Percentiles rank a stretch among this genome's conserved stretches.
Conservation (phyloP, 2,797 vertebrate species). For the Aselliscus stoliczkanus region DNA sequence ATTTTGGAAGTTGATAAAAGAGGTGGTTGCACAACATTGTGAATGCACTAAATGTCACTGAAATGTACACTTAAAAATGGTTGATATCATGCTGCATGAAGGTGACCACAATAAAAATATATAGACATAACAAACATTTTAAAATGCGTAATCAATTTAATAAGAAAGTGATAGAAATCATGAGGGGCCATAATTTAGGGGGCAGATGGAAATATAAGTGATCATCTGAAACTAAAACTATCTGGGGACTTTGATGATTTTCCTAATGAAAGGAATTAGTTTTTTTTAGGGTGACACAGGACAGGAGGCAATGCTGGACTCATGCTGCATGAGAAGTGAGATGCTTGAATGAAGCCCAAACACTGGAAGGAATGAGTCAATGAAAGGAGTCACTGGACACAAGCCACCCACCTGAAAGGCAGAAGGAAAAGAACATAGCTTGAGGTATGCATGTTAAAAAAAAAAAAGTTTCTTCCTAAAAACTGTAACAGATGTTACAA, state of each 20-base stretch:
- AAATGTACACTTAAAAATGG: neutral
- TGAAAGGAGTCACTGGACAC: neutral
- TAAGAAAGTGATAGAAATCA: neutral
- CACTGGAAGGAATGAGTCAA: neutral
- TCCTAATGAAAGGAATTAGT: neutral
- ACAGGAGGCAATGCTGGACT: neutral
- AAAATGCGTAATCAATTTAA: slow-evolving; percentile 1
- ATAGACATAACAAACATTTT: neutral
- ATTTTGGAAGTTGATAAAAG: neutral
- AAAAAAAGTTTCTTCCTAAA: neutral
- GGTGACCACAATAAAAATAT: neutral
- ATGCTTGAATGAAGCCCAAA: neutral
- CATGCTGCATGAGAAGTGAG: neutral
- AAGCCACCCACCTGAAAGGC: neutral
- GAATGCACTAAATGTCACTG: neutral
- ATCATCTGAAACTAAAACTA: neutral
- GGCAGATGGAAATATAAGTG: neutral
- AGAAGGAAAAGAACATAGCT: neutral
- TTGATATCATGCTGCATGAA: neutral
- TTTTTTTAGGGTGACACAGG: neutral
- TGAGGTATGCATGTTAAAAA: neutral
- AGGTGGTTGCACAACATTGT: neutral
- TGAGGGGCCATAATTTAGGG: neutral
- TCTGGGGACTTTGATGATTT: neutral
- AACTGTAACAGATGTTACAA: neutral